Evolutionary conservation across 2,113 vertebrate species (phyloP).

Genomic region (Tenrec ecaudatus): DNA sequence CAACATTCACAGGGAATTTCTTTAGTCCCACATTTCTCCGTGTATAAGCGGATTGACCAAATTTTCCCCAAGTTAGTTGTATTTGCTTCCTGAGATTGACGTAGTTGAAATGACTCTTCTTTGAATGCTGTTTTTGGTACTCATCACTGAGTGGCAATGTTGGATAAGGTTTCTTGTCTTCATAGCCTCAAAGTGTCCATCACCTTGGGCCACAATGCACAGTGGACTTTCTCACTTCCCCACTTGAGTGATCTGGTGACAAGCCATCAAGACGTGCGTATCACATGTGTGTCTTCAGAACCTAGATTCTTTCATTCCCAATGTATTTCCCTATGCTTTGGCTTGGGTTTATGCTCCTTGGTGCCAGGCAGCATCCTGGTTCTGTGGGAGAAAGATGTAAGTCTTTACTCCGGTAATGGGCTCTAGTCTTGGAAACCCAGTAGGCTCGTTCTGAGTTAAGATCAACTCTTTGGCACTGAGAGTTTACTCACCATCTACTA

Average conservation of each 20-base stretch:
- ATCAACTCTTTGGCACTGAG: no score
- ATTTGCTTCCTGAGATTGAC: background rate
- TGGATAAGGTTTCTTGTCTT: background rate
- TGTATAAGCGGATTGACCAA: background rate
- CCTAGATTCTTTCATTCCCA: no score
- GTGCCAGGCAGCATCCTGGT: no score
- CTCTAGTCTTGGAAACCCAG: no score
- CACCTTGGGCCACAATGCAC: accelerated
- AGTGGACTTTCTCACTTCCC: background rate
- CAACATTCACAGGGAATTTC: background rate
- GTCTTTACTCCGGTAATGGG: no score
- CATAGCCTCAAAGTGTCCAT: background rate
- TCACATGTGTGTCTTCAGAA: no score
- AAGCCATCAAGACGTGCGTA: no score
- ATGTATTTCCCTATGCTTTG: no score
- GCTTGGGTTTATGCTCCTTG: no score
- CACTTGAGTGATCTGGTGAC: background rate
- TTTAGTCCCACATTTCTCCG: background rate
- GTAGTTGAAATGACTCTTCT: background rate
- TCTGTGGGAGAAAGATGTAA: no score
- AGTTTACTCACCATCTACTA: no score
- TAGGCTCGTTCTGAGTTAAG: no score
- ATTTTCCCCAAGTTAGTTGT: background rate
- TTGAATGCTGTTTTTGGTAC: background rate
- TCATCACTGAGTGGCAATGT: background rate